Evolutionary conservation across 2,888 invertebrate species (phyloP), one percentile per base, ranked within the genome.

Genomic region (Troides helena): DNA sequence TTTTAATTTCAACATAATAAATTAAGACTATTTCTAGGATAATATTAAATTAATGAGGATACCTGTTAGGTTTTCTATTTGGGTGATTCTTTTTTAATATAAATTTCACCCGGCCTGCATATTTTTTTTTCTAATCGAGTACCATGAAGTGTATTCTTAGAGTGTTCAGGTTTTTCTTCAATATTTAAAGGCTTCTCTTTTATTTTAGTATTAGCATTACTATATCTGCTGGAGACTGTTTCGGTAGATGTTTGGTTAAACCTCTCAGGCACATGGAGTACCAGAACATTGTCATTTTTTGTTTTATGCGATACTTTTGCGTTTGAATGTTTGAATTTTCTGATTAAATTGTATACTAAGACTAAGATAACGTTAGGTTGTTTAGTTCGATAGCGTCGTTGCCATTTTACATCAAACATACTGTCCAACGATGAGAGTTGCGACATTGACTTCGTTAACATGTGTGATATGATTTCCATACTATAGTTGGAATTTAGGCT

Each of bases 401-500:
- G 74, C 75, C 76, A 76, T 68, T 80, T 77, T 14, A 77, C 65
- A 72, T 75, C 78, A 36, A 72, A 69, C 56, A 75, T 71, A 68
- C 78, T 84, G 57, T 75, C 74, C 30, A 74, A 63, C 10, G 81
- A 81, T 4, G 82, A 79, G 30, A 76, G 39, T 39, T 78, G 74
- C 17, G 85, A 85, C 8, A 69, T 70, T 3, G 85, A 83, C 67
- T 74, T 78, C 12, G 81, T 82, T 43, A 86, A 72, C 62, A 78
- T 71, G 56, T 84, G 82, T 25, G 86, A 84, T 10, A 76, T 76
- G 43, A 85, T 82, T 76, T 87, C 85, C 25, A 84, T 70, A 70
- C 87, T 87, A 46, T 81, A 80, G 65, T 77, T 82, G 0, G 86
- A 85, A 59, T 78, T 76, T 21, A 78, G 56, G 70, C 80, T 82